Evolutionary conservation across 2,888 invertebrate species (phyloP).

Genomic region (Chironomus riparius): DNA sequence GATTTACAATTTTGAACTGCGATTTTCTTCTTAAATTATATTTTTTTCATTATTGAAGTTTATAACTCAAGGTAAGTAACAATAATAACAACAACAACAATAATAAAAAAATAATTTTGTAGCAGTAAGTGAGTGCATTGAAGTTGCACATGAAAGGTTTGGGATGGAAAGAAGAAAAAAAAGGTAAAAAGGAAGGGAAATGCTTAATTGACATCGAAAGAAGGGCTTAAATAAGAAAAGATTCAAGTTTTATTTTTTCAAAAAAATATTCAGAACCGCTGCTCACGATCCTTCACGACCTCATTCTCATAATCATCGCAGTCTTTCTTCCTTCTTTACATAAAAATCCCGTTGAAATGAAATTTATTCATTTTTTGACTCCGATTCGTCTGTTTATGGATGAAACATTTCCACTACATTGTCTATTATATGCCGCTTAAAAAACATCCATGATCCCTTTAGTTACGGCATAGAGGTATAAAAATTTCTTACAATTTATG

Average conservation of each 20-base stretch:
- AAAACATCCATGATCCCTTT: constrained; percentile 16
- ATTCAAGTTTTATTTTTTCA: background rate
- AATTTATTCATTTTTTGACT: background rate
- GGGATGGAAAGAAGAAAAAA: background rate
- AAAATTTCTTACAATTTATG: background rate
- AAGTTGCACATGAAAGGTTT: background rate
- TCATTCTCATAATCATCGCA: constrained; percentile 17
- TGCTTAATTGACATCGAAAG: constrained; percentile 22
- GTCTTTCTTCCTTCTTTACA: background rate
- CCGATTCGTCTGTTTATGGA: background rate
- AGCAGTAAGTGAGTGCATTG: background rate
- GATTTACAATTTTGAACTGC: constrained; percentile 27
- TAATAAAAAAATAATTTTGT: too few relatives aligned
- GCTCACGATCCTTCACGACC: constrained; percentile 11
- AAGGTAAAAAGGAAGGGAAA: background rate
- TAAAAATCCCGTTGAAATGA: background rate
- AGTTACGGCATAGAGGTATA: background rate
- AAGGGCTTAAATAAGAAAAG: background rate
- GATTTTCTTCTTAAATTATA: too few relatives aligned
- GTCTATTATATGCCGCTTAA: constrained; percentile 7
- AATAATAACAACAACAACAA: too few relatives aligned
- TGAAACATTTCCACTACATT: background rate
- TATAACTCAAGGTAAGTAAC: too few relatives aligned
- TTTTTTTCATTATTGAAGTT: too few relatives aligned
- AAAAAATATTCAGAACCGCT: background rate